Conservation (phyloP, 2,113 vertebrate species). For the Ophthalmolycus amberensis region DNA sequence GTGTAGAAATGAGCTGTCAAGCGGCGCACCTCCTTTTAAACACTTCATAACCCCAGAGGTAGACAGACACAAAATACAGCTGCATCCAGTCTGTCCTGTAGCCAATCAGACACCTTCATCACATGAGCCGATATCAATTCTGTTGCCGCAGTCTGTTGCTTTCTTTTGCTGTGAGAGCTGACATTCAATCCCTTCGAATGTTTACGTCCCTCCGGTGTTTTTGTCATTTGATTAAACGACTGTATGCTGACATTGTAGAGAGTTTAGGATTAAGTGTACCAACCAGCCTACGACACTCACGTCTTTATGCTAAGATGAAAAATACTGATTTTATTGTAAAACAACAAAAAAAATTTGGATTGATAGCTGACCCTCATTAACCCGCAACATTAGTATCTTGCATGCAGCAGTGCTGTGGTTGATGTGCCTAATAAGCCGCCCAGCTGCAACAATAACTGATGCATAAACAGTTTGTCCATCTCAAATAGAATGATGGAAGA, state of each 20-base stretch:
- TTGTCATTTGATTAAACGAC: neutral
- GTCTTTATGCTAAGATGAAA: neutral
- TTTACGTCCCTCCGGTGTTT: neutral
- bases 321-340: neutral
- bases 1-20: constrained; percentile 58
- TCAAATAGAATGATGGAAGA: neutral
- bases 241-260: constrained; percentile 1
- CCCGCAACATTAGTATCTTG: neutral
- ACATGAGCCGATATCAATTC: neutral
- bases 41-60: constrained; percentile 19
- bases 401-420: neutral
- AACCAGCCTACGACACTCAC: neutral
- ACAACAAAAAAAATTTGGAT: neutral
- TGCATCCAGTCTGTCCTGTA: neutral
- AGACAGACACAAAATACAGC: constrained; percentile 35
- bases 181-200: neutral
- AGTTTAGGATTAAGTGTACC: neutral
- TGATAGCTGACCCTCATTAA: too few species aligned
- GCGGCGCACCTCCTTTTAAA: constrained; percentile 28
- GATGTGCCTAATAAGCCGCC: neutral
- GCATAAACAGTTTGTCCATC: neutral
- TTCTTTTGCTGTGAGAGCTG: neutral
- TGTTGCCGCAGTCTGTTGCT: neutral
- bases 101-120: neutral
- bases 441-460: neutral